Conservation (phyloP, 2,797 vertebrate species). For the Malurus splendens region DNA sequence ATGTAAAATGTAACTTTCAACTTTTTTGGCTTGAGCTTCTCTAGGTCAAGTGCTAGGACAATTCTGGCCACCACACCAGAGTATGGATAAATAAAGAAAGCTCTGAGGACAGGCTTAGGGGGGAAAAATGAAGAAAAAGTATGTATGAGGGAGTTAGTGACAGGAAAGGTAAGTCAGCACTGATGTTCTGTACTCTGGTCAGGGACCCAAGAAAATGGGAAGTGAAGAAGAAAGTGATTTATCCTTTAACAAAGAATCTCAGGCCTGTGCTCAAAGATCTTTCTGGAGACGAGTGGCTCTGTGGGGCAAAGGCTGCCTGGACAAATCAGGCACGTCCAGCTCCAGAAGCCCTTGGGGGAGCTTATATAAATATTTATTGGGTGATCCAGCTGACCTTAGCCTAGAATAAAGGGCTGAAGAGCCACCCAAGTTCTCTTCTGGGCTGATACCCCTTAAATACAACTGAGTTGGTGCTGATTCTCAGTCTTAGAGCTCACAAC, state of each 20-base stretch:
- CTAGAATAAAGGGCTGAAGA: not conserved
- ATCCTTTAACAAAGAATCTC: not conserved
- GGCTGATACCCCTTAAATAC: accelerated
- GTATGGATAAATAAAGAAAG: not conserved
- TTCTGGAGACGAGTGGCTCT: not conserved
- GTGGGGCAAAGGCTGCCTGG: accelerated
- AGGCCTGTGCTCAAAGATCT: not conserved
- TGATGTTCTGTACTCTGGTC: not conserved
- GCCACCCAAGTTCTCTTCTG: not conserved
- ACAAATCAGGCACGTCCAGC: not conserved
- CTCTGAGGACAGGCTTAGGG: not conserved
- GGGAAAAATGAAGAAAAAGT: accelerated
- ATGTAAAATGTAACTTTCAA: not conserved
- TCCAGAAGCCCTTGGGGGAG: not conserved
- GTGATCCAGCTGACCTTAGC: not conserved
- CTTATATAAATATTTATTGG: not conserved
- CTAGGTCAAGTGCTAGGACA: not conserved
- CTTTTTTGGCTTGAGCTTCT: not conserved
- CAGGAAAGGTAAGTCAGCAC: not conserved
- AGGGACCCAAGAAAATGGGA: not conserved
- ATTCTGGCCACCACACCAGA: not conserved
- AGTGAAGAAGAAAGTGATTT: not conserved
- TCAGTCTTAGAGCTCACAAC: not conserved
- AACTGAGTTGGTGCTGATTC: not conserved
- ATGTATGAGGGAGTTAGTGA: not conserved